Percentiles rank a stretch among this genome's conserved stretches.
These are phyloP conservation scores for Brenthis daphne DNA, from an alignment of 2,888 invertebrate species.

Conservation along the genomic window DNA sequence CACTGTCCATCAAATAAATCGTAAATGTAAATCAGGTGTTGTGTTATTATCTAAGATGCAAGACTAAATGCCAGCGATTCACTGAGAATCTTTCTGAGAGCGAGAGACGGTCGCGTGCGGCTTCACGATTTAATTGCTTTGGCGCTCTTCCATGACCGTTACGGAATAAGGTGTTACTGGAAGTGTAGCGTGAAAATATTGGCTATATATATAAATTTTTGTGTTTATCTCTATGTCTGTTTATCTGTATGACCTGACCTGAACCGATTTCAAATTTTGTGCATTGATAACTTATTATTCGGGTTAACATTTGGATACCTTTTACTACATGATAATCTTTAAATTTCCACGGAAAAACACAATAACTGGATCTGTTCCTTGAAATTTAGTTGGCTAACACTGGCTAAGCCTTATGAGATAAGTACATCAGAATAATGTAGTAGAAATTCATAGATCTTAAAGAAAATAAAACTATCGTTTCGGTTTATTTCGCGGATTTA, in stretches of 20 bases:
- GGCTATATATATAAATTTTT: neutral
- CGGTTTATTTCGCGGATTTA: too few species aligned
- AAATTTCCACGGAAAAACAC: too few species aligned
- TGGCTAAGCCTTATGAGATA: too few species aligned
- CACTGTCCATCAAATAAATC: neutral
- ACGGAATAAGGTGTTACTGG: slow-evolving; percentile 43
- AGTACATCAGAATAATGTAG: too few species aligned
- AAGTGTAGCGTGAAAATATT: slow-evolving; percentile 26
- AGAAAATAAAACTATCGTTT: too few species aligned
- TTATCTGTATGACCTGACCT: neutral
- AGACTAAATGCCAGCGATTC: slow-evolving; percentile 28
- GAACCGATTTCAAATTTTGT: too few species aligned
- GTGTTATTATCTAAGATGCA: slow-evolving; percentile 24
- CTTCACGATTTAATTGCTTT: slow-evolving; percentile 74
- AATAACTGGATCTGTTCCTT: too few species aligned
- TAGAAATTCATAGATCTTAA: too few species aligned
- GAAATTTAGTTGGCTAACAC: too few species aligned
- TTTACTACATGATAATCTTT: too few species aligned
- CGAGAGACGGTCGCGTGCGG: slow-evolving; percentile 54
- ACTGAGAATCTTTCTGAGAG: slow-evolving; percentile 41
- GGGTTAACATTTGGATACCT: too few species aligned
- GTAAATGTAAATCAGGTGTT: slow-evolving; percentile 7
- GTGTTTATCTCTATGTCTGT: neutral
- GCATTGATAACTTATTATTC: too few species aligned
- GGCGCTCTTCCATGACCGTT: slow-evolving; percentile 67